Evolutionary conservation across 1,140 invertebrate genomes (phyloP), one percentile per base, ranked within the genome.

Genomic region (Colletes latitarsis): DNA sequence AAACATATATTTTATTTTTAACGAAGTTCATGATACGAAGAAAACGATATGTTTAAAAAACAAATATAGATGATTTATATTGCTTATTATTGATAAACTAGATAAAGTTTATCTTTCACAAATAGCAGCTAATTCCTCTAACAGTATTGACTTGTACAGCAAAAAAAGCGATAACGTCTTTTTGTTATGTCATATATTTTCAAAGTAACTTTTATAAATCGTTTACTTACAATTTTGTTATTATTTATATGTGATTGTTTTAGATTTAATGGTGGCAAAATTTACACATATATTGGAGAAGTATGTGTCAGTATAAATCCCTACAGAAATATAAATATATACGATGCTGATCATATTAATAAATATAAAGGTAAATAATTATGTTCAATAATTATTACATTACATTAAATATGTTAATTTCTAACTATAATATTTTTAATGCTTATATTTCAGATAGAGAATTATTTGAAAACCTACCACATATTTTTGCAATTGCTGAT

Each of bases 221-320:
- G 2, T 46, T 58, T 19, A 49, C 4, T n/a, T 58, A 69, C 5
- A 3, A 69, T 58, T 21, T 15, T 43, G 39, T 12, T 70, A 6
- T 39, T 49, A 49, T 57, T 12, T n/a, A 4, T 10, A 46, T 4
- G 9, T 72, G 58, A 85, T 88, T 89, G 84, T 88, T 91, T 83
- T 94, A 99, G 98, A 92, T 98, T 97, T 91, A 96, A 97, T 92
- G 95, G 96, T 89, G 97, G 97, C 66, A 96, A 96, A 90, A 98
- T 98, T 88, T 98, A 98, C 94, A 98, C 98, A 15, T 98, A 98
- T 92, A 98, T 98, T 87, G 98, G 98, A 70, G 98, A 98, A 94
- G 98, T 98, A 83, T 97, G 98, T 90, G 96, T 98, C 43, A 98
- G 97, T 19, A 96, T 98, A 82, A 98, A 98, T 93, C 98, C 98